These are phyloP conservation scores for Phocoena sinus DNA, from an alignment of 2,113 vertebrate species.

Conservation along the genomic window DNA sequence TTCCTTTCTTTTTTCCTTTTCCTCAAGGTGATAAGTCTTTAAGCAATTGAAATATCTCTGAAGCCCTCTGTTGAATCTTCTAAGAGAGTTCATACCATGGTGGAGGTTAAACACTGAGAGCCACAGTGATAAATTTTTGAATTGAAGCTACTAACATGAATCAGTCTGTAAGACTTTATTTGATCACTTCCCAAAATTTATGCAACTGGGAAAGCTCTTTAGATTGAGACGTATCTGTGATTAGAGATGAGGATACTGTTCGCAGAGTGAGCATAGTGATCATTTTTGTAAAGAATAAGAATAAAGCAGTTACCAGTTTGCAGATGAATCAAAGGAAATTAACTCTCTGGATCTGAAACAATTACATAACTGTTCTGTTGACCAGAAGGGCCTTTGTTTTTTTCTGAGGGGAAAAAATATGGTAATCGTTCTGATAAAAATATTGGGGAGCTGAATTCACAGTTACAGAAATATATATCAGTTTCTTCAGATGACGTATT, in stretches of 20 bases:
- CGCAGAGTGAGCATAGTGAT: neutral
- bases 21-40: neutral
- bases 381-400: neutral
- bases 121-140: neutral
- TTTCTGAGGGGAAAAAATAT: neutral
- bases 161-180: neutral
- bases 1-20: neutral
- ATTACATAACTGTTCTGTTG: neutral
- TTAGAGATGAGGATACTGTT: neutral
- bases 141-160: neutral
- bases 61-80: neutral
- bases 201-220: neutral
- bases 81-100: neutral
- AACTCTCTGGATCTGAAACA: neutral
- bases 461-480: neutral
- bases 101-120: neutral
- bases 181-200: neutral
- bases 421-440: neutral
- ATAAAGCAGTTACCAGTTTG: neutral
- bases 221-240: neutral
- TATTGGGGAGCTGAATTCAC: neutral
- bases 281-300: slow-evolving; percentile 24
- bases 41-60: neutral
- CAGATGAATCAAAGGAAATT: slow-evolving; percentile 16
- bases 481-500: neutral